These are phyloP conservation scores for Ryuthela nishihirai DNA, from an alignment of 2,888 invertebrate genomes.

Conservation along the genomic window DNA sequence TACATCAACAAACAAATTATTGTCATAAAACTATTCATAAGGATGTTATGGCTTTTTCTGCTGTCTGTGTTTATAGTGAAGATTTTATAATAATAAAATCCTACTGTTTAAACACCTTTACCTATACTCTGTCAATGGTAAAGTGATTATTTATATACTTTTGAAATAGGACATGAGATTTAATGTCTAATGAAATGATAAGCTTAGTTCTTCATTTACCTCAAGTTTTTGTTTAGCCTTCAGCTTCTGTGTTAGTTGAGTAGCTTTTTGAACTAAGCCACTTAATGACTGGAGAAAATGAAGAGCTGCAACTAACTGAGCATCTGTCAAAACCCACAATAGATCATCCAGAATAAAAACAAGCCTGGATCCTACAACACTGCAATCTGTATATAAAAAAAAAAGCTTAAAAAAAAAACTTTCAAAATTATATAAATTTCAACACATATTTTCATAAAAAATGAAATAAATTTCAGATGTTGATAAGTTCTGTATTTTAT, in stretches of 20 bases:
- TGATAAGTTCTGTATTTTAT: too few relatives aligned
- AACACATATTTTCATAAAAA: too few relatives aligned
- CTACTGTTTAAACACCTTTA: too few relatives aligned
- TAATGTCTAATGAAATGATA: background rate
- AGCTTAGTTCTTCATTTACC: slow-evolving; percentile 50
- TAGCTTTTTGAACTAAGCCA: slow-evolving; percentile 74
- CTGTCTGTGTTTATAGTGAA: background rate
- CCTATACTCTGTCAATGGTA: too few relatives aligned
- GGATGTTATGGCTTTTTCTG: background rate
- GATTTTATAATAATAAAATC: too few relatives aligned
- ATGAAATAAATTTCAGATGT: too few relatives aligned
- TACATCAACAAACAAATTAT: too few relatives aligned
- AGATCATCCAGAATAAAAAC: slow-evolving; percentile 91
- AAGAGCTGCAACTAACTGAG: slow-evolving; percentile 88
- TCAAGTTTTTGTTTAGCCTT: slow-evolving; percentile 82
- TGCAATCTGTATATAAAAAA: slow-evolving; percentile 68
- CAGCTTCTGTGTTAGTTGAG: slow-evolving; percentile 60
- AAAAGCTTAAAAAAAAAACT: background rate
- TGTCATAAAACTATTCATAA: too few relatives aligned
- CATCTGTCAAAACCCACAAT: slow-evolving; percentile 94
- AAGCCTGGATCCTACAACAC: slow-evolving; percentile 84
- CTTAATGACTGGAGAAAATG: slow-evolving; percentile 82
- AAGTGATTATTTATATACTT: background rate
- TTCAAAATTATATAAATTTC: too few relatives aligned
- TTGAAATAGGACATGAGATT: background rate